A percentile compares a stretch with the other conserved stretches of the same genome.
Evolutionary conservation across 2,797 vertebrate genomes (phyloP).

Genomic region (Malurus splendens): DNA sequence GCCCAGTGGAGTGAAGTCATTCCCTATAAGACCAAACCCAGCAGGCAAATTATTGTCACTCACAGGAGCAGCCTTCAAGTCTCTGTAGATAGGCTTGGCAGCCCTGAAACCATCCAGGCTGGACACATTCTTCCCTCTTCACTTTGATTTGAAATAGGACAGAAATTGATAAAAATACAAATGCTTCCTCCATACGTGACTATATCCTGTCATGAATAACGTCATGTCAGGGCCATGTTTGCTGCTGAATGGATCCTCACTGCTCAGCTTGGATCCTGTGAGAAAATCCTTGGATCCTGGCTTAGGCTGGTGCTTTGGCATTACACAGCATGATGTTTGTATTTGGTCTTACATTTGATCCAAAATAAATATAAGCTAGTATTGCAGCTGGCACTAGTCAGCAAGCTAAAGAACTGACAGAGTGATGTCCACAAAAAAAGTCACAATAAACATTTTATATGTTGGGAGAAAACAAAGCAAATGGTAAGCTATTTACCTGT

Average conservation of each 20-base stretch:
- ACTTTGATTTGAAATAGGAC: background rate
- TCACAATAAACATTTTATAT: background rate
- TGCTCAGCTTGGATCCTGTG: background rate
- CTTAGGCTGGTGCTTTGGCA: background rate
- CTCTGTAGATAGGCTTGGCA: background rate
- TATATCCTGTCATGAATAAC: background rate
- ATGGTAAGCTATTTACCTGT: background rate
- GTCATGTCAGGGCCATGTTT: rapidly evolving
- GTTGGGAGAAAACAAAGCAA: background rate
- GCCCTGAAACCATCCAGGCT: background rate
- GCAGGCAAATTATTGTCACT: background rate
- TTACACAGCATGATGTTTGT: background rate
- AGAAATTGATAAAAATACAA: background rate
- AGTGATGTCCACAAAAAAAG: background rate
- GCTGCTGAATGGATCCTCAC: background rate
- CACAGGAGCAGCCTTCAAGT: background rate
- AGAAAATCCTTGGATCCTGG: background rate
- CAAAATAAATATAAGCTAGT: background rate
- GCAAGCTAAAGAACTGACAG: background rate
- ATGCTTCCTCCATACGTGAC: rapidly evolving
- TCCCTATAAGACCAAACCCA: constrained; percentile 69
- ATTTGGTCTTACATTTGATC: background rate
- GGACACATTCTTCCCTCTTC: background rate
- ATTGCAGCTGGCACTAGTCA: background rate
- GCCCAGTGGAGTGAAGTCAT: constrained; percentile 90